Base-by-base conservation (phyloP, 2,797 vertebrate species). In the Halcyon chelicuti region DNA sequence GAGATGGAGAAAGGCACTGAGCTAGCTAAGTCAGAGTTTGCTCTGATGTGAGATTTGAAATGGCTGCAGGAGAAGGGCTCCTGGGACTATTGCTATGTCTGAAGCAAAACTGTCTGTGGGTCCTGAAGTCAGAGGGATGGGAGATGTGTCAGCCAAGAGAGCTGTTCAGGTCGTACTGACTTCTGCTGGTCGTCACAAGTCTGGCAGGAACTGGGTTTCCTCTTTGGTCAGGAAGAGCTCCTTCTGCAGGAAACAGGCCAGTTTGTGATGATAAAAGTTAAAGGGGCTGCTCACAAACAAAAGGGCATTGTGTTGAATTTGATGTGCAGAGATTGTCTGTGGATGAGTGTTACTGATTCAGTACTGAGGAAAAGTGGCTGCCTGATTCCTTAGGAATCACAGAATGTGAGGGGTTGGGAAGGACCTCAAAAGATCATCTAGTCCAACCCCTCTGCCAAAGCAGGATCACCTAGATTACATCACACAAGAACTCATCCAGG, bases 201-300 rank as follows among this genome's bases (percentile, higher is more conserved):
- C 37, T 29, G 29, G 60, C 61, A 92, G 94, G 90, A 95, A n/a
- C 0, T 86, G 40, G 12, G 57, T 82, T 97, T 96, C 92, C 94
- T 94, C 58, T 65, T 0, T 0, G 51, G 29, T 68, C 85, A 94
- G 93, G 90, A 96, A 96, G 67, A 13, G 66, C 33, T 96, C n/a
- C 73, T 88, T 81, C 14, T 18, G 66, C 75, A 90, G 95, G 95
- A 95, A 96, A 68, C 3, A 0, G 57, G 31, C 42, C 52, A 28
- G 42, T 81, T 66, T 39, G 49, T 4, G 3, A 20, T 74, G 57
- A 79, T 76, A 57, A 68, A 67, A 86, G 51, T 88, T 84, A 86
- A 89, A 88, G 77, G 55, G 47, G 28, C 80, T 81, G 80, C 42
- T 94, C n/a, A 46, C 83, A 79, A 74, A 90, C 74, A 78, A 76